Base-by-base conservation (phyloP, 1,140 invertebrate genomes). In the Drosophila arawakana region DNA sequence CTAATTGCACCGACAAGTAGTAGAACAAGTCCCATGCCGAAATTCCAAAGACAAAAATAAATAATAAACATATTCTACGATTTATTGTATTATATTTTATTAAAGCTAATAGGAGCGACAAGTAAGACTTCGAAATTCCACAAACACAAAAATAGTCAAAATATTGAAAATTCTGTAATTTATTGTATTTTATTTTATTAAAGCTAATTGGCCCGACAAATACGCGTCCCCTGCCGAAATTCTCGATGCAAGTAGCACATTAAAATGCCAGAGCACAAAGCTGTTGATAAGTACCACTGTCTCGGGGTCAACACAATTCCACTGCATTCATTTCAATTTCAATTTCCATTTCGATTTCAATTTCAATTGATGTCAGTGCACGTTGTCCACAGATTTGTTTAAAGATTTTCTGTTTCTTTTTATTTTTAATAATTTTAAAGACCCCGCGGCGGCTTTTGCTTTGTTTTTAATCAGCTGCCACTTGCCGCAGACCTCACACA, bases 401-500 rank as follows among this genome's bases (percentile, higher is more conserved):
- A 65, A 71, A 88, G 39, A 76, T 88, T 81, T 30, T 30, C 3
- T 30, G 25, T 30, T 3, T 2, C 25, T 30, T 30, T 30, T 30
- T 21, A 21, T 21, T 5, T 30, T 30, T 30, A 30, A 30, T 5
- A 30, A 30, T 30, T 30, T 30, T 30, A 30, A 30, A 70, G 62
- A 34, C 83, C 82, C 79, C 65, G 79, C 76, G 73, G 83, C 79
- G 55, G 81, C 74, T 39, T 55, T 55, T 18, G 35, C 52, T 83
- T 78, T 82, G 72, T 79, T 82, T 82, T 86, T 88, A 86, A 86
- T 86, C 80, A 86, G 76, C 84, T 88, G 80, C 83, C 82, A 86
- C 83, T 86, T 88, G 83, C 80, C 80, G 63, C 78, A 74, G 59
- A 73, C 69, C 66, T 54, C 74, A 76, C 68, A 59, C 60, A 71